Evolutionary conservation across 2,888 invertebrate species (phyloP), one percentile per base, ranked within the genome.

Genomic region (Scaptomyza flava): DNA sequence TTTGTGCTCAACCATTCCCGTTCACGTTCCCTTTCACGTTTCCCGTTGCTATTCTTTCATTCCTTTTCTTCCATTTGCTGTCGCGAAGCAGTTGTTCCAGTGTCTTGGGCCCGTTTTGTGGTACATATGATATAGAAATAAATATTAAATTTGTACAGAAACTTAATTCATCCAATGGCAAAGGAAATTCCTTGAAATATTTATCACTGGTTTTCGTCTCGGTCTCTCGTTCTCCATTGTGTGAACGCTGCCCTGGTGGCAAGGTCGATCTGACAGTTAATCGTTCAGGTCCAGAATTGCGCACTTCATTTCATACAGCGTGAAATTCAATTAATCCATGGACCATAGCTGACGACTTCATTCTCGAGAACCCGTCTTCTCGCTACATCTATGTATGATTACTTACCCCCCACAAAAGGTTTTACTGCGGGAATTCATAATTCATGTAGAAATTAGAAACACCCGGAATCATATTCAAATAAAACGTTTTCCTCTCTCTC

Each of bases 291-390:
- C 33, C 43, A 62, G 62, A 68, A 68, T 53, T 59, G 69, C 79
- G 62, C 71, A 84, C 89, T 87, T 81, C 76, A 86, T 83, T 87
- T 76, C 52, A 80, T 68, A 50, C 62, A 72, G 82, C 90, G 90
- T 90, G 82, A 91, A 90, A 90, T 90, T 78, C 63, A 84, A 91
- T 91, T 90, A 85, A 76, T 79, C 75, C 83, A 88, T 80, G 89
- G 78, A 79, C 74, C 76, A 86, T 86, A 81, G 54, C 53, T 90
- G 86, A 90, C 77, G 78, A 79, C 91, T 90, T 89, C 71, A 87
- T 89, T 77, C 72, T 67, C 33, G 30, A 64, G 58, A 65, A 61
- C 58, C 45, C 46, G 38, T 53, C 63, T 48, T 46, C 5, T 30
- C 17, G 14, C 33, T 23, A 30, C 30, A 58, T 60, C 48, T 53